Base-by-base conservation (phyloP, 2,888 invertebrate species). In the Xestia xanthographa region DNA sequence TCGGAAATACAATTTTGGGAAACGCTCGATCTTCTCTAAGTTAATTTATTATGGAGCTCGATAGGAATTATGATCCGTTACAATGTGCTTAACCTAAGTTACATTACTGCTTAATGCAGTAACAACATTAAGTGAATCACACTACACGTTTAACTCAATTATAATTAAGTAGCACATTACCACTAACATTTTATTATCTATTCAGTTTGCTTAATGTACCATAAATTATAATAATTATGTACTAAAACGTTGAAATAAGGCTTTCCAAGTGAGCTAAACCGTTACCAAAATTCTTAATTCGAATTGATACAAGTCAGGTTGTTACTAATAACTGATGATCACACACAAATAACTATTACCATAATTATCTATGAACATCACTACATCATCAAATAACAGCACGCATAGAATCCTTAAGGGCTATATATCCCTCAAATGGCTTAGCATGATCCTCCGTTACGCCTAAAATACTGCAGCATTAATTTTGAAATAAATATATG, bases 21-120 rank as follows among this genome's bases (percentile, higher is more conserved):
- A 82, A 56, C 53, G 45, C 45, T 34, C 34, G 48, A 83, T 83
- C 62, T 34, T 50, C 26, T 26, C 4, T 63, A 50, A 78, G 20
- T 78, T 65, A 77, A 77, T 78, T 58, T 65, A 77, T 82, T 50
- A 58, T 43, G 11, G 63, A 26, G 45, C 56, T n/a, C 4, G 63
- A 34, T 26, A 43, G 22, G 14, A 41, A 56, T 76, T 65, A 77
- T 77, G 26, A 82, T 76, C n/a, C 14, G 22, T 60, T 14, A 43
- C 43, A 62, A 62, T 73, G 8, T 20, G 11, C n/a, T 4, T 60
- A 9, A 41, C 41, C 2, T 22, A 34, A 29, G 14, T 48, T 17
- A 14, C 1, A 22, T 0, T 38, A 5, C 26, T 45, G 14, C 0
- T 22, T 4, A 41, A 43, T 43, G 26, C 17, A 26, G 41, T 29